Evolutionary conservation across 2,797 vertebrate genomes (phyloP).

Genomic region (Natrix natrix): DNA sequence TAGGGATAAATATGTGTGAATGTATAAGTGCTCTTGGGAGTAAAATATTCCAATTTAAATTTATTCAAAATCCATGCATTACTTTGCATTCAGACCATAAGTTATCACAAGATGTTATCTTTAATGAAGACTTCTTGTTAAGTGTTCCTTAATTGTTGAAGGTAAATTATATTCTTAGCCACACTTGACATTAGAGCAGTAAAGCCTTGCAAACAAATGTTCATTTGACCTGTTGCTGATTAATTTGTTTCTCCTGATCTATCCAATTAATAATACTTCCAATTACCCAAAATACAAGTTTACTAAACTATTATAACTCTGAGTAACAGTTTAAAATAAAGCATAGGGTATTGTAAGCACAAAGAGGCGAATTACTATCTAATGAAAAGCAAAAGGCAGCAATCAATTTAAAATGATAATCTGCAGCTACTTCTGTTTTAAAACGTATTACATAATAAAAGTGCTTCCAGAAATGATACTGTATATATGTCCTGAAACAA

Average conservation of each 20-base stretch:
- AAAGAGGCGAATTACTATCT: conserved; percentile 76
- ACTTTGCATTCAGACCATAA: conserved; percentile 48
- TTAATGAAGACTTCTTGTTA: conserved; percentile 68
- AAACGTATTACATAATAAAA: conserved; percentile 60
- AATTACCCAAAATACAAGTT: conserved; percentile 65
- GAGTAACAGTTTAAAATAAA: conserved; percentile 76
- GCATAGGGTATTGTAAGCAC: conserved; percentile 72
- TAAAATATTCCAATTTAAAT: conserved; percentile 47
- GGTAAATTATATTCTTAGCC: conserved; percentile 72
- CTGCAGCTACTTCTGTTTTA: conserved; percentile 53
- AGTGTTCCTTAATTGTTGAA: conserved; percentile 66
- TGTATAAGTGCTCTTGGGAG: neutral
- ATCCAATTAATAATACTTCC: conserved; percentile 72
- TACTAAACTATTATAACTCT: conserved; percentile 69
- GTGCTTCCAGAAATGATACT: conserved; percentile 45
- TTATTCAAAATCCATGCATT: conserved; percentile 51
- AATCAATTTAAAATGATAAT: conserved; percentile 69
- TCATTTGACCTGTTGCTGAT: conserved; percentile 37
- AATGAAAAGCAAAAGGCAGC: conserved; percentile 72
- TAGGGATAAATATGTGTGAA: neutral
- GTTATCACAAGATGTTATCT: conserved; percentile 55
- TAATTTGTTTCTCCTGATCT: conserved; percentile 59
- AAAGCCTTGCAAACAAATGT: conserved; percentile 69
- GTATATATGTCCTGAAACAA: conserved; percentile 57
- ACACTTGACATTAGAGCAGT: conserved; percentile 74